A percentile compares a stretch with the other conserved stretches of the same genome.
These are phyloP conservation scores for Tetrapedia diversipes DNA, from an alignment of 2,888 invertebrate genomes.

Conservation along the genomic window DNA sequence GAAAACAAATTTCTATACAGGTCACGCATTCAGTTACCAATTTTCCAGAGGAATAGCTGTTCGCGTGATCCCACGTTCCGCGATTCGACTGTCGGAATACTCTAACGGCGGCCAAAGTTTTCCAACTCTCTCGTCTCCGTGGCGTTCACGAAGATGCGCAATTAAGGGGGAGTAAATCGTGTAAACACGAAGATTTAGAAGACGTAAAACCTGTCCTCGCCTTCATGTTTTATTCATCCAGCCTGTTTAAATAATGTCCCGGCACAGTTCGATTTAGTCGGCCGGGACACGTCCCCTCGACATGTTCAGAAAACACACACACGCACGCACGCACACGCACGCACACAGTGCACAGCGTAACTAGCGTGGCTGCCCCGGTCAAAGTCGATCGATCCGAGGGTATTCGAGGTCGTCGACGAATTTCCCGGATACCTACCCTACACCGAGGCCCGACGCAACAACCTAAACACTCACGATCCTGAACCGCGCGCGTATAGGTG, in stretches of 20 bases:
- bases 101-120: neutral
- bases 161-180: slow-evolving; percentile 5
- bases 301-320: slow-evolving; percentile 1
- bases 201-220: neutral
- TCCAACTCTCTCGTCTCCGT: neutral
- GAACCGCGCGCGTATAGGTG: slow-evolving; percentile 25
- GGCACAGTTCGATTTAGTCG: slow-evolving; percentile 7
- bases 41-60: too few species aligned
- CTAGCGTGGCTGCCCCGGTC: too few species aligned
- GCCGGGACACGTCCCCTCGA: neutral
- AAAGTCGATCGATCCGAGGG: slow-evolving; percentile 14
- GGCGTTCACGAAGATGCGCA: neutral
- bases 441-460: slow-evolving; percentile 22
- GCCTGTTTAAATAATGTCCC: slow-evolving; percentile 18
- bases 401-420: slow-evolving; percentile 6
- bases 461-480: too few species aligned
- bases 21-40: too few species aligned
- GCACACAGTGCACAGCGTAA: too few species aligned
- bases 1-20: too few species aligned
- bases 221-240: slow-evolving; percentile 26
- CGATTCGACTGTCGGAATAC: too few species aligned
- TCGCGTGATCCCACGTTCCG: too few species aligned
- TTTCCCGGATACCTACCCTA: slow-evolving; percentile 33
- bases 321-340: too few species aligned
- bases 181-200: slow-evolving; percentile 4